Conservation (phyloP, 2,888 invertebrate species). For the Coenonympha glycerion region DNA sequence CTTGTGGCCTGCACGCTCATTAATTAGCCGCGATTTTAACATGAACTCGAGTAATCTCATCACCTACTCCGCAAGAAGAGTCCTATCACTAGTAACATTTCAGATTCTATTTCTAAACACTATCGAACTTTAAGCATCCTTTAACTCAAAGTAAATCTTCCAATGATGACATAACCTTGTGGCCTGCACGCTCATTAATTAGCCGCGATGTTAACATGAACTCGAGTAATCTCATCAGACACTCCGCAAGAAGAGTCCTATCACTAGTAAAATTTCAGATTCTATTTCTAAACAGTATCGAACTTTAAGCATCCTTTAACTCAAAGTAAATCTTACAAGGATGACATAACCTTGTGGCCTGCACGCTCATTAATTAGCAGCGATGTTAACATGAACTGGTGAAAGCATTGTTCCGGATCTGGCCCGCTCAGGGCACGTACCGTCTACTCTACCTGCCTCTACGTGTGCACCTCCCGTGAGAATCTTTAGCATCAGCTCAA, state of each 20-base stretch:
- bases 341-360: constrained; percentile 21
- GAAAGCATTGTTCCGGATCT: constrained; percentile 60
- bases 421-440: constrained; percentile 36
- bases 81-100: too few relatives aligned
- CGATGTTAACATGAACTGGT: constrained; percentile 47
- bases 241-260: too few relatives aligned
- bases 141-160: background rate
- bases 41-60: too few relatives aligned
- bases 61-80: too few relatives aligned
- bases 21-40: constrained; percentile 59
- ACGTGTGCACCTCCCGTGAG: constrained; percentile 39
- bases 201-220: constrained; percentile 52
- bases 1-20: constrained; percentile 36
- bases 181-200: constrained; percentile 48
- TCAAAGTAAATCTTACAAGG: constrained; percentile 1
- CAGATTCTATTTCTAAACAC: too few relatives aligned
- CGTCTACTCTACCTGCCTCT: background rate
- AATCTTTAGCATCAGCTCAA: constrained; percentile 36
- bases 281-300: too few relatives aligned
- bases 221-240: too few relatives aligned
- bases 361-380: constrained; percentile 54
- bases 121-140: background rate
- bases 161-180: constrained; percentile 19
- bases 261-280: too few relatives aligned
- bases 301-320: background rate